A percentile compares a stretch with the other conserved stretches of the same genome.
These are phyloP conservation scores for Stichodactyla helianthus DNA, from an alignment of 64 coral and sea anemone genomes.

Conservation along the genomic window DNA sequence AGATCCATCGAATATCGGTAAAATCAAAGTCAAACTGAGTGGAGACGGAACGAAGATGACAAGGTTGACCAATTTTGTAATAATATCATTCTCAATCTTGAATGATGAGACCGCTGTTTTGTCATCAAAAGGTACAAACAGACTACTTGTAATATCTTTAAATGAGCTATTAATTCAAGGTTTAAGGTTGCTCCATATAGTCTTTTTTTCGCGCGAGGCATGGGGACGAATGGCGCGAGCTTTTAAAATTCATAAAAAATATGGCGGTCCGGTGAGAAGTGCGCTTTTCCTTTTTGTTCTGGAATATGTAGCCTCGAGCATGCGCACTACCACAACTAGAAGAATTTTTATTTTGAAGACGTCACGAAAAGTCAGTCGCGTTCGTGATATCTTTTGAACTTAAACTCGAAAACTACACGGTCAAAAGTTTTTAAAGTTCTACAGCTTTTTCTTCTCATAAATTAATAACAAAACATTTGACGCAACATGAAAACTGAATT, in stretches of 20 bases:
- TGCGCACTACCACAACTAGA: no score
- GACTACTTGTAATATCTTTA: no score
- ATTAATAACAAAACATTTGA: no score
- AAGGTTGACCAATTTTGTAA: slow-evolving; percentile 18
- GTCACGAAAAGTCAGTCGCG: no score
- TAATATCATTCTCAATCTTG: slow-evolving; percentile 22
- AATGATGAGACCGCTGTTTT: slow-evolving; percentile 10
- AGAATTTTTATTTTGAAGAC: no score
- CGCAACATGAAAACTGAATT: no score
- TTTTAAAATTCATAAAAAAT: not conserved
- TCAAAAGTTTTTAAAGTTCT: no score
- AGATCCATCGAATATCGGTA: not conserved
- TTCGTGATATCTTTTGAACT: no score
- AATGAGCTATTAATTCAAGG: not conserved
- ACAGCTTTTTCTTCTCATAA: no score
- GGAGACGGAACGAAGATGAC: slow-evolving; percentile 31
- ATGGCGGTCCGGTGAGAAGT: not conserved
- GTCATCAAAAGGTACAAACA: slow-evolving; percentile 29
- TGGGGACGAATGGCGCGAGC: slow-evolving; percentile 11
- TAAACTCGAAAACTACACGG: no score
- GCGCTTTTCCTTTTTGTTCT: not conserved
- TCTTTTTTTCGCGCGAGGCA: not conserved
- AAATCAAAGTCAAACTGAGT: slow-evolving; percentile 3
- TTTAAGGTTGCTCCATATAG: slow-evolving; percentile 3
- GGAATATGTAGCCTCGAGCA: no score